Evolutionary conservation across 2,113 vertebrate genomes (phyloP).

Genomic region (Phrynosoma platyrhinos): DNA sequence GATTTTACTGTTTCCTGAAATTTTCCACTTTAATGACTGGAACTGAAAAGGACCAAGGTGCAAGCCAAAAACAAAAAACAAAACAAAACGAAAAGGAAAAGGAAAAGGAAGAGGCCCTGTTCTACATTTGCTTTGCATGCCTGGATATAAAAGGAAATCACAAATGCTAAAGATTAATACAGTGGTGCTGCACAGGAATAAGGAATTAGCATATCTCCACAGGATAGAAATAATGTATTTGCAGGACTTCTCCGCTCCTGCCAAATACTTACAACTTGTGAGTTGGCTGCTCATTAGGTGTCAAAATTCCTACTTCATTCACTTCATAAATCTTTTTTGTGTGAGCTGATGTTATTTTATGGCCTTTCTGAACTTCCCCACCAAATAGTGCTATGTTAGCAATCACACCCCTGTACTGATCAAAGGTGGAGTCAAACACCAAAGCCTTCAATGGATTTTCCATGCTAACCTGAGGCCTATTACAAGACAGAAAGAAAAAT

Average conservation of each 20-base stretch:
- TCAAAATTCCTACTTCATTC: slow-evolving; percentile 90
- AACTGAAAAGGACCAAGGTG: not conserved
- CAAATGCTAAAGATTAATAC: not conserved
- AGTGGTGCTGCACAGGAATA: not conserved
- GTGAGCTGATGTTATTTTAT: slow-evolving; percentile 86
- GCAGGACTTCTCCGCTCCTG: no score
- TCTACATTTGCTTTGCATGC: not conserved
- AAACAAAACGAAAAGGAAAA: no score
- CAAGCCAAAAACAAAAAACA: not conserved
- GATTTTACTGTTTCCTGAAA: not conserved
- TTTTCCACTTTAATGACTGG: slow-evolving; percentile 26
- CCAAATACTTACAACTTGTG: slow-evolving; percentile 83
- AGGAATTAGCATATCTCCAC: not conserved
- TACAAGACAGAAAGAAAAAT: not conserved
- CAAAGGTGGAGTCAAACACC: slow-evolving; percentile 95
- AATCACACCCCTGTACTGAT: slow-evolving; percentile 93
- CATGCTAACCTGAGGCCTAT: slow-evolving; percentile 80
- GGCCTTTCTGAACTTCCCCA: slow-evolving; percentile 87
- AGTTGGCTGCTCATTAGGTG: slow-evolving; percentile 86
- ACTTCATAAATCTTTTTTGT: slow-evolving; percentile 91
- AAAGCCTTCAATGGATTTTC: slow-evolving; percentile 88
- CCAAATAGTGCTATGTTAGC: slow-evolving; percentile 91
- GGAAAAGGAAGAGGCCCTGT: not conserved
- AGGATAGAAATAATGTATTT: not conserved
- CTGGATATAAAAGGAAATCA: not conserved